phyloP scores from a whole-genome alignment of 2,113 vertebrate species.

The Neofelis nebulosa region DNA sequence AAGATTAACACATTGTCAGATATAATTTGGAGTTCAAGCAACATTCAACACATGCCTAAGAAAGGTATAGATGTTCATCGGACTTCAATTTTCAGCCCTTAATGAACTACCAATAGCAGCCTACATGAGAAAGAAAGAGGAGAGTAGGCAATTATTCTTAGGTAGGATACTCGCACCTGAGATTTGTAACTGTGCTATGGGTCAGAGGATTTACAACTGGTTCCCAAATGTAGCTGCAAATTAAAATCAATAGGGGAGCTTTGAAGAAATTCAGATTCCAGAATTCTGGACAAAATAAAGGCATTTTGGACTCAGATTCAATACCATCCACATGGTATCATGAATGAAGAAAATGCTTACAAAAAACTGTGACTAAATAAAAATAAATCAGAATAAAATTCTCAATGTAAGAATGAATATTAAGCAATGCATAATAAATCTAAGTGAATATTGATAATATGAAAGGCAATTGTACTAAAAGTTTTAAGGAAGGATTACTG shows the following conservation, averaged over 20 bases:
- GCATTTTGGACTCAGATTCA: background rate
- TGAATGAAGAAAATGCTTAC: background rate
- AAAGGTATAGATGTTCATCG: background rate
- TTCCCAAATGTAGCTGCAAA: background rate
- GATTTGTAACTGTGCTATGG: background rate
- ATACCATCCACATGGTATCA: background rate
- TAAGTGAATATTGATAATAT: background rate
- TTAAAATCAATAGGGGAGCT: background rate
- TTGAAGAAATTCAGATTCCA: background rate
- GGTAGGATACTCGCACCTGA: background rate
- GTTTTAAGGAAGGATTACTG: background rate
- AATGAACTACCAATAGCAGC: background rate
- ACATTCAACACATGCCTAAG: background rate
- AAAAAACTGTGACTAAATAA: background rate
- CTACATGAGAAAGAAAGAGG: background rate
- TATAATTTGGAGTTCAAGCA: background rate
- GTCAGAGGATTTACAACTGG: background rate
- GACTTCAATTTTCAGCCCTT: background rate
- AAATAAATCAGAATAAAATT: background rate
- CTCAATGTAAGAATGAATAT: background rate
- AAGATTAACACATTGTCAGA: background rate
- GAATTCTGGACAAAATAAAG: background rate
- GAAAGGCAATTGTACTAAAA: background rate
- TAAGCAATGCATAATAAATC: background rate
- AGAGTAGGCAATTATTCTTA: background rate